Conservation (phyloP, 2,888 invertebrate genomes). For the Drosophila niveifrons region DNA sequence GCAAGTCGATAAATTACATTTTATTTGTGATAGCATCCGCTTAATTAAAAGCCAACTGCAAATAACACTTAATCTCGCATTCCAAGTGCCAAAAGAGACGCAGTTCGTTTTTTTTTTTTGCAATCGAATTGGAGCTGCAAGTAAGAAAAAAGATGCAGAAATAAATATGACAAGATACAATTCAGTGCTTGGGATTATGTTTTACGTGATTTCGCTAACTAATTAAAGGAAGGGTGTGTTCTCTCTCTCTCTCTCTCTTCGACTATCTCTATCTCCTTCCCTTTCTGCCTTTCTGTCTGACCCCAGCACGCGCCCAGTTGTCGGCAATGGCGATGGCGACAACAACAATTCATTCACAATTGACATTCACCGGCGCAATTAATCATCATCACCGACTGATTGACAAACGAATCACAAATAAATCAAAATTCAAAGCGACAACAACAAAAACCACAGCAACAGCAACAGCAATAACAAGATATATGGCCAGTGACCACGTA, state of each 20-base stretch:
- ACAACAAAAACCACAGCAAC: slow-evolving; percentile 33
- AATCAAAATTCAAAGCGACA: slow-evolving; percentile 68
- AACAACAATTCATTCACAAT: slow-evolving; percentile 42
- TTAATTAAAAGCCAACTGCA: slow-evolving; percentile 16
- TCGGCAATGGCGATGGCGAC: slow-evolving; percentile 46
- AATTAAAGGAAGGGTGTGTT: slow-evolving; percentile 65
- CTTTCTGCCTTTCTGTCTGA: slow-evolving; percentile 30
- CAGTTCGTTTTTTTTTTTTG: not conserved
- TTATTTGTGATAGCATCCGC: slow-evolving; percentile 23
- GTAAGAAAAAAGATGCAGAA: not conserved
- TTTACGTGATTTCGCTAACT: slow-evolving; percentile 46
- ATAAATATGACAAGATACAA: too few species aligned
- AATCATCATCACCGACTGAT: slow-evolving; percentile 77
- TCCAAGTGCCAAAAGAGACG: not conserved
- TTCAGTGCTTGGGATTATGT: slow-evolving; percentile 6
- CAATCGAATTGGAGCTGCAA: not conserved
- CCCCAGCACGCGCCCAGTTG: slow-evolving; percentile 53
- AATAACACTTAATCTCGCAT: slow-evolving; percentile 7
- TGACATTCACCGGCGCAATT: slow-evolving; percentile 75
- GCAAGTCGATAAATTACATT: slow-evolving; percentile 39
- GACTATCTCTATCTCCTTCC: too few species aligned
- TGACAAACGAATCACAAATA: slow-evolving; percentile 74
- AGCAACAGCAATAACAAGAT: slow-evolving; percentile 11
- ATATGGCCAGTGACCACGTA: slow-evolving; percentile 18
- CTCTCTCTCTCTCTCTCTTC: slow-evolving; percentile 9